These are phyloP conservation scores for Xenotilapia longispinis DNA, from an alignment of 2,113 vertebrate genomes.

Conservation along the genomic window DNA sequence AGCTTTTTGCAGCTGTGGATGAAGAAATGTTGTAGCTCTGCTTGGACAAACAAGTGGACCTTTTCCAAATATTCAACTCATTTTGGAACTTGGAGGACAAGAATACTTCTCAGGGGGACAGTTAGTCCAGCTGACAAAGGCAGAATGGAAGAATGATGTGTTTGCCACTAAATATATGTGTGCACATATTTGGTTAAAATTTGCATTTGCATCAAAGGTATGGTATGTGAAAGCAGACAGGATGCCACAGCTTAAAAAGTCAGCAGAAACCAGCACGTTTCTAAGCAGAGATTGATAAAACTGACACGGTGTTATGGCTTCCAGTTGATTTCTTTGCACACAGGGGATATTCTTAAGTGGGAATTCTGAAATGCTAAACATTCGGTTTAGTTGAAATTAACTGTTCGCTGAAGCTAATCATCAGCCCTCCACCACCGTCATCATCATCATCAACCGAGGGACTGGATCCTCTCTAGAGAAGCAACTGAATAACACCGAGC, in stretches of 20 bases:
- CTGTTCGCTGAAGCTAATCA: neutral
- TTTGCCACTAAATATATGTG: neutral
- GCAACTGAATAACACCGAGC: neutral
- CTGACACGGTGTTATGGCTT: neutral
- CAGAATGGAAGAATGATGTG: neutral
- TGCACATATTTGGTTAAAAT: neutral
- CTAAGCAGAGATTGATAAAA: neutral
- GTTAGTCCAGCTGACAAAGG: neutral
- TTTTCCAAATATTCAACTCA: conserved; percentile 1
- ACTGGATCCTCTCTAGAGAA: neutral
- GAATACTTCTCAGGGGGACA: neutral
- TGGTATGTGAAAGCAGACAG: neutral
- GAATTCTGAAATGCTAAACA: neutral
- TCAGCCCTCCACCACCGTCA: neutral
- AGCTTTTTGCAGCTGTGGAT: conserved; percentile 39
- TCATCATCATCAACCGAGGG: neutral
- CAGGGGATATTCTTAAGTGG: neutral
- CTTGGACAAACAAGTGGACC: neutral
- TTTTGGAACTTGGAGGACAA: neutral
- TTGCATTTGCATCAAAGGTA: neutral
- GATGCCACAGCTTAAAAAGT: neutral
- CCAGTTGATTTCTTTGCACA: neutral
- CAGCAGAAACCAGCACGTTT: neutral
- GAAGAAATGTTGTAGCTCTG: neutral
- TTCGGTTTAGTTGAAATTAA: neutral